phyloP scores from a whole-genome alignment of 2,888 invertebrate species.

The Linnaemya tessellans region DNA sequence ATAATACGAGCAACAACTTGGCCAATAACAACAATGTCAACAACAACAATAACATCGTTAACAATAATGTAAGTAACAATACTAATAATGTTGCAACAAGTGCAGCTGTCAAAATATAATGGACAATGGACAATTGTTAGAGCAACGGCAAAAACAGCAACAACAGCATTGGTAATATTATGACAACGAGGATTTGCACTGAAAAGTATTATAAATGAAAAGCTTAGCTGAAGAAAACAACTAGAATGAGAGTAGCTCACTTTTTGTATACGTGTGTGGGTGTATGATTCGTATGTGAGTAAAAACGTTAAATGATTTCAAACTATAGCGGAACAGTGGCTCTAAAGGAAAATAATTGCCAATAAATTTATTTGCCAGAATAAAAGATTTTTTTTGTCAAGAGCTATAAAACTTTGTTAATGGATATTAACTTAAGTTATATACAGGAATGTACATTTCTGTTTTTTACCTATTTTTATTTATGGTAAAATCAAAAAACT shows the following conservation, averaged over 20 bases:
- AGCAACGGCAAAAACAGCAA: slow-evolving; percentile 1
- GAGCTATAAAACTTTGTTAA: not conserved
- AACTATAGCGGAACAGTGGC: not conserved
- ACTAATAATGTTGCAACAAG: slow-evolving; percentile 69
- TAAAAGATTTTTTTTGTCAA: not conserved
- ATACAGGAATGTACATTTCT: too few species aligned
- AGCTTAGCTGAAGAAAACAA: not conserved
- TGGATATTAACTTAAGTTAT: not conserved
- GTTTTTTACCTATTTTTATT: too few species aligned
- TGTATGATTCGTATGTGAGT: not conserved
- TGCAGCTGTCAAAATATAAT: slow-evolving; percentile 76
- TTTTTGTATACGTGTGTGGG: not conserved
- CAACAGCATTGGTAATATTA: not conserved
- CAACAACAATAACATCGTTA: slow-evolving; percentile 55
- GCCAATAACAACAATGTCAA: slow-evolving; percentile 53
- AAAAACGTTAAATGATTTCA: not conserved
- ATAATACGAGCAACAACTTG: slow-evolving; percentile 59
- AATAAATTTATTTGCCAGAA: not conserved
- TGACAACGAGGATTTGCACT: slow-evolving; percentile 25
- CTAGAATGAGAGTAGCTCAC: not conserved
- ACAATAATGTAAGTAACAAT: slow-evolving; percentile 46
- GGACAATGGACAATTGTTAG: slow-evolving; percentile 14
- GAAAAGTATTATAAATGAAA: slow-evolving; percentile 5
- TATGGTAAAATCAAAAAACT: too few species aligned
- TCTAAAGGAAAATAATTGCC: not conserved